These are phyloP conservation scores for Rhagoletis pomonella DNA, from an alignment of 1,140 invertebrate species.

Conservation along the genomic window DNA sequence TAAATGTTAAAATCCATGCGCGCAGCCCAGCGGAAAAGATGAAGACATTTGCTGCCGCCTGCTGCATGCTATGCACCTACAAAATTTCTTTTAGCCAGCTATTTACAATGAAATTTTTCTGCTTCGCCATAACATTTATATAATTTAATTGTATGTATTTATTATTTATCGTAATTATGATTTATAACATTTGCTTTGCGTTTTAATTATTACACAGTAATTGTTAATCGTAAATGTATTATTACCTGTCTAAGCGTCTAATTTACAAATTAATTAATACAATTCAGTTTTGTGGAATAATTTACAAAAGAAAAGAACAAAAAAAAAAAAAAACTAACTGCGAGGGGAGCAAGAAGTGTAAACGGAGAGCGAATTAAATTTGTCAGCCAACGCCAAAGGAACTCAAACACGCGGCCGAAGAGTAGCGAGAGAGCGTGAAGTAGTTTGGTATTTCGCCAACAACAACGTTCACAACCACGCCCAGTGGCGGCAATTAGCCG, in stretches of 20 bases:
- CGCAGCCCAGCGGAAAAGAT: background rate
- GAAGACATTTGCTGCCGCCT: background rate
- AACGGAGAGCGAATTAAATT: background rate
- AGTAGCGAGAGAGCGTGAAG: background rate
- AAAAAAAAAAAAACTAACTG: background rate
- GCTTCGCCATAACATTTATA: background rate
- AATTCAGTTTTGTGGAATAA: slow-evolving; percentile 33
- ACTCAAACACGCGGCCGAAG: background rate
- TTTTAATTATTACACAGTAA: slow-evolving; percentile 19
- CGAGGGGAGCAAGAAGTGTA: background rate
- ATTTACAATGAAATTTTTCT: background rate
- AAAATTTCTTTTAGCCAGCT: background rate
- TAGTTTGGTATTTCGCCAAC: background rate
- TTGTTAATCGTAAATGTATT: slow-evolving; percentile 48
- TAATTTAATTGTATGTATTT: slow-evolving; percentile 34
- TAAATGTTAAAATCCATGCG: no score
- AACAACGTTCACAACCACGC: background rate
- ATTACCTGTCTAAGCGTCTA: slow-evolving; percentile 42
- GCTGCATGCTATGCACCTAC: no score
- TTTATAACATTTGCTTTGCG: slow-evolving; percentile 38
- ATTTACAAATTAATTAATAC: slow-evolving; percentile 50
- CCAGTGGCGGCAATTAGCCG: slow-evolving; percentile 31
- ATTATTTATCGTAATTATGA: slow-evolving; percentile 33
- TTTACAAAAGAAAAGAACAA: slow-evolving; percentile 25
- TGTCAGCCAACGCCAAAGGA: background rate